These are phyloP conservation scores for Liasis olivaceus DNA, from an alignment of 2,797 vertebrate genomes.

Conservation along the genomic window DNA sequence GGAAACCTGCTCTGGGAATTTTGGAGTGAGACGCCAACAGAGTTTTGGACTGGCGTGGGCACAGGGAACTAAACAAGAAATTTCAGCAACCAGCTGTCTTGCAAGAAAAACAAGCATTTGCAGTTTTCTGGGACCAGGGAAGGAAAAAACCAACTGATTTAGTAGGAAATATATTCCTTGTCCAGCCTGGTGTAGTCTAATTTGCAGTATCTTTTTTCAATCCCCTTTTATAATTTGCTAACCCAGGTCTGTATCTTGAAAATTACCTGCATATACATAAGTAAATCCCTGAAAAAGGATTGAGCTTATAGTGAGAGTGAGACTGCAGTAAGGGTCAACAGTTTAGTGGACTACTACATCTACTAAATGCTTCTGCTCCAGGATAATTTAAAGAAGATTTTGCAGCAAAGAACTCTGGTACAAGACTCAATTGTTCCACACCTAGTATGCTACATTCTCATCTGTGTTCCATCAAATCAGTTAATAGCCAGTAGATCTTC, in stretches of 20 bases:
- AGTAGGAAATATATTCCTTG: not conserved
- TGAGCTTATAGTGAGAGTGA: not conserved
- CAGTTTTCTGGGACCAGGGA: not conserved
- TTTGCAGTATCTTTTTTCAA: not conserved
- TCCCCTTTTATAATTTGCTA: not conserved
- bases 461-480: not conserved
- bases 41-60: slow-evolving; percentile 37
- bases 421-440: not conserved
- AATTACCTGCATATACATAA: not conserved
- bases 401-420: not conserved
- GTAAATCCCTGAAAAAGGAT: not conserved
- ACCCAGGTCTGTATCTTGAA: not conserved
- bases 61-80: slow-evolving; percentile 29
- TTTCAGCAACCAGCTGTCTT: slow-evolving; percentile 19
- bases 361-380: not conserved
- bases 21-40: slow-evolving; percentile 28
- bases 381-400: not conserved
- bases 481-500: not conserved
- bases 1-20: slow-evolving; percentile 54
- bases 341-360: not conserved
- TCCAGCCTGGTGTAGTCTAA: not conserved
- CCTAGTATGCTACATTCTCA: not conserved
- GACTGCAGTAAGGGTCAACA: not conserved
- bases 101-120: slow-evolving; percentile 33
- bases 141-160: not conserved